phyloP scores from a whole-genome alignment of 2,888 invertebrate genomes.

The Heliconius cydno region DNA sequence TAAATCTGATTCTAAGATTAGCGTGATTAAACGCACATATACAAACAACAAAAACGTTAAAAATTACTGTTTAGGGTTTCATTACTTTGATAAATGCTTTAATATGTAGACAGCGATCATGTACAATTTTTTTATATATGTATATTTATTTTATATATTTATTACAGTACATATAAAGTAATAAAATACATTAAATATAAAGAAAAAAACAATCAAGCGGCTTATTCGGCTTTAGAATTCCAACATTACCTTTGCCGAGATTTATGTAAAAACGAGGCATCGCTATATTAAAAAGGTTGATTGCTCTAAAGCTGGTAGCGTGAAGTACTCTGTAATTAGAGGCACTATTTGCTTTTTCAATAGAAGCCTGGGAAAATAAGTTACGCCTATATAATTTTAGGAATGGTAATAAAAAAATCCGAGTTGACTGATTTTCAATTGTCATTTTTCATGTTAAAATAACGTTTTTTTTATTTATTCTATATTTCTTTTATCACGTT shows the following conservation, averaged over 20 bases:
- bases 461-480: not conserved
- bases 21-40: too few species aligned
- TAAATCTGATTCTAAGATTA: too few species aligned
- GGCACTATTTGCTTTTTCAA: not conserved
- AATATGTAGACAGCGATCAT: too few species aligned
- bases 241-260: not conserved
- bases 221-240: not conserved
- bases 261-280: conserved; percentile 18
- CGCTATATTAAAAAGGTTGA: conserved; percentile 24
- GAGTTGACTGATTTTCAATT: not conserved
- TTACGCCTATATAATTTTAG: conserved; percentile 1
- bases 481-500: not conserved
- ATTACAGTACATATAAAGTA: not conserved
- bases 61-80: too few species aligned
- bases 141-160: too few species aligned
- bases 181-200: not conserved
- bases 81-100: too few species aligned
- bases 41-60: too few species aligned
- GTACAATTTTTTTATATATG: too few species aligned
- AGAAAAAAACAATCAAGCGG: not conserved
- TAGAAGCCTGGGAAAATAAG: not conserved
- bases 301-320: conserved; percentile 15
- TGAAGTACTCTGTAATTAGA: conserved; percentile 17
- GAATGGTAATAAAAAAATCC: not conserved
- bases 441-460: not conserved